Percentiles rank a stretch among this genome's conserved stretches.
Evolutionary conservation across 2,113 vertebrate species (phyloP).

Genomic region (Oryzias melastigma): DNA sequence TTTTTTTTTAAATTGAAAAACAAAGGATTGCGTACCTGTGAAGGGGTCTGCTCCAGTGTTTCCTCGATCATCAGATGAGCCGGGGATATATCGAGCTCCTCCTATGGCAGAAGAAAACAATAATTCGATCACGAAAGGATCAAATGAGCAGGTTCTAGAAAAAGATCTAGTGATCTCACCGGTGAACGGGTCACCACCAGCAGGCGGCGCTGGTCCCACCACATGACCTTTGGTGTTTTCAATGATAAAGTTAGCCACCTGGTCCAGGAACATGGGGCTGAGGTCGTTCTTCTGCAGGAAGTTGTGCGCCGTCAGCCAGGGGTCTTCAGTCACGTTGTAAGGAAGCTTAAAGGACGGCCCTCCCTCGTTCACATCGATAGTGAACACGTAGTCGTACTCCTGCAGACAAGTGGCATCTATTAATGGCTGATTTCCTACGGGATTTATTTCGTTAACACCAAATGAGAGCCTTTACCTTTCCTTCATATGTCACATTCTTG

Average conservation of each 20-base stretch:
- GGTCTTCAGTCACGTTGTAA: constrained; percentile 91
- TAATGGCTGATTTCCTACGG: not conserved
- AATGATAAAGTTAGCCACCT: constrained; percentile 97
- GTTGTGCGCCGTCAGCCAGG: constrained; percentile 94
- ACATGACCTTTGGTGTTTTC: constrained; percentile 94
- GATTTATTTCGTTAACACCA: rapidly evolving
- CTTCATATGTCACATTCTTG: constrained; percentile 91
- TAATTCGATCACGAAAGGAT: not conserved
- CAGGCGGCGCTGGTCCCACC: constrained; percentile 72
- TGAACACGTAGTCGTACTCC: constrained; percentile 98
- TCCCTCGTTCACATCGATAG: constrained; percentile 94
- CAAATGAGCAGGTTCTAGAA: not conserved
- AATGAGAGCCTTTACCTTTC: constrained; percentile 81
- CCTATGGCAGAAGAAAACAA: constrained; percentile 48
- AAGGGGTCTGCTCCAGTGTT: constrained; percentile 76
- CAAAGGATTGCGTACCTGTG: constrained; percentile 65
- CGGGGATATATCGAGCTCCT: constrained; percentile 78
- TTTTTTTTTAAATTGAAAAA: not conserved
- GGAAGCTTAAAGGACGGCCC: constrained; percentile 94
- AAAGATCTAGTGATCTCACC: constrained; percentile 72
- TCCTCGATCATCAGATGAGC: constrained; percentile 35
- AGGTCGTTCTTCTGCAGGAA: constrained; percentile 95
- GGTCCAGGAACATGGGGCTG: constrained; percentile 95
- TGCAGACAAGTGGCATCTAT: constrained; percentile 43
- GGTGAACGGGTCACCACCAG: constrained; percentile 89